Evolutionary conservation across 2,797 vertebrate species (phyloP).

Genomic region (Tragopan temminckii): DNA sequence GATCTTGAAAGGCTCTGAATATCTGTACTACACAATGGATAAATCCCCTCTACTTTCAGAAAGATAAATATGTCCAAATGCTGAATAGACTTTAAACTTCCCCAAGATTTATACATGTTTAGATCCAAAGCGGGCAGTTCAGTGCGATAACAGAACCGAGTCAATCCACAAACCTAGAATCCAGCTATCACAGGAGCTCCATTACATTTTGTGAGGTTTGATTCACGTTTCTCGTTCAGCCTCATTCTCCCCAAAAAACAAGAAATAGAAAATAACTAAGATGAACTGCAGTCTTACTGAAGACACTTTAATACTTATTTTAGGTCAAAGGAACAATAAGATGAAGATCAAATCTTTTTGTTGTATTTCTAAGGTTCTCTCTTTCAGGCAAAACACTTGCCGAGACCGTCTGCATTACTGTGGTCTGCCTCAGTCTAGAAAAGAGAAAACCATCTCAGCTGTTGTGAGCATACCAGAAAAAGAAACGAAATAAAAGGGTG

Average conservation of each 20-base stretch:
- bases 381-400: slow-evolving; percentile 62
- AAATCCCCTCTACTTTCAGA: background rate
- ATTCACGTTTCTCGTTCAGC: background rate
- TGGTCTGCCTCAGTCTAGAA: slow-evolving; percentile 69
- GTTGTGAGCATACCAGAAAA: slow-evolving; percentile 63
- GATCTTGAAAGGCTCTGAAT: slow-evolving; percentile 39
- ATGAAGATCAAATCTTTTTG: slow-evolving; percentile 17
- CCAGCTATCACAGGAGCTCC: background rate
- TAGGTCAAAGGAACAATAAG: slow-evolving; percentile 28
- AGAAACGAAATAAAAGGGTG: slow-evolving; percentile 57
- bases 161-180: background rate
- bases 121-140: background rate
- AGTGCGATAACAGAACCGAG: background rate
- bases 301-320: background rate
- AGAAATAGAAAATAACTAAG: background rate
- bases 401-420: slow-evolving; percentile 69
- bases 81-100: background rate
- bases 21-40: background rate
- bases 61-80: background rate
- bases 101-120: background rate
- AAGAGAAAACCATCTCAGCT: slow-evolving; percentile 67
- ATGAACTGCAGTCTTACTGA: background rate
- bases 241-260: background rate
- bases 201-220: background rate
- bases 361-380: slow-evolving; percentile 51